Evolutionary conservation across 2,113 vertebrate genomes (phyloP).

Genomic region (Neodon shergylaensis): DNA sequence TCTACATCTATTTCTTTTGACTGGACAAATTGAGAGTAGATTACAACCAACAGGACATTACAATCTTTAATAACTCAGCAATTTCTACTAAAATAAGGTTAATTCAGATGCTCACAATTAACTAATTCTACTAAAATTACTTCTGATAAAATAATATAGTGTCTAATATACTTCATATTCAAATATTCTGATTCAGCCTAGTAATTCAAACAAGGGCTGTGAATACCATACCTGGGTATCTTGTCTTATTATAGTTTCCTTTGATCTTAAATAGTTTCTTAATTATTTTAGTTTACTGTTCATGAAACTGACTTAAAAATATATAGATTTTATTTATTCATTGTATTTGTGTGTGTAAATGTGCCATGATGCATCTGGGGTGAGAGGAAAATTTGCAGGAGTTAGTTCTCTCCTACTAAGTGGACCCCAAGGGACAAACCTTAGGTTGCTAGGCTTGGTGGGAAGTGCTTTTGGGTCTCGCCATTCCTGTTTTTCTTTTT

Average conservation of each 20-base stretch:
- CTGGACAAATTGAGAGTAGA: background rate
- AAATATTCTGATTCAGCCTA: background rate
- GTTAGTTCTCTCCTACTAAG: background rate
- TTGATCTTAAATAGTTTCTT: background rate
- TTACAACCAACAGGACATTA: background rate
- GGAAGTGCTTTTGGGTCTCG: background rate
- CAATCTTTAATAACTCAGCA: background rate
- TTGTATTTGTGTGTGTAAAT: background rate
- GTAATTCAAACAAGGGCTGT: background rate
- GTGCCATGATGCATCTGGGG: background rate
- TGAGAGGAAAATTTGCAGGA: background rate
- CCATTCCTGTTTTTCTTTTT: background rate
- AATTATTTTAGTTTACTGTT: background rate
- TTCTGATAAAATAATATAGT: background rate
- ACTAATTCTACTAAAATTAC: background rate
- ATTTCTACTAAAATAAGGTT: background rate
- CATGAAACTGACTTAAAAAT: background rate
- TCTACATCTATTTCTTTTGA: slow-evolving; percentile 14
- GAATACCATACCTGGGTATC: background rate
- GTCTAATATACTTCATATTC: background rate
- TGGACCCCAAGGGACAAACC: background rate
- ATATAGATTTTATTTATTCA: background rate
- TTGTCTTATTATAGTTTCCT: background rate
- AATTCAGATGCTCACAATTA: background rate
- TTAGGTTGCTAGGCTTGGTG: background rate